phyloP scores from a whole-genome alignment of 1,140 invertebrate species.

The Tachypleus tridentatus region DNA sequence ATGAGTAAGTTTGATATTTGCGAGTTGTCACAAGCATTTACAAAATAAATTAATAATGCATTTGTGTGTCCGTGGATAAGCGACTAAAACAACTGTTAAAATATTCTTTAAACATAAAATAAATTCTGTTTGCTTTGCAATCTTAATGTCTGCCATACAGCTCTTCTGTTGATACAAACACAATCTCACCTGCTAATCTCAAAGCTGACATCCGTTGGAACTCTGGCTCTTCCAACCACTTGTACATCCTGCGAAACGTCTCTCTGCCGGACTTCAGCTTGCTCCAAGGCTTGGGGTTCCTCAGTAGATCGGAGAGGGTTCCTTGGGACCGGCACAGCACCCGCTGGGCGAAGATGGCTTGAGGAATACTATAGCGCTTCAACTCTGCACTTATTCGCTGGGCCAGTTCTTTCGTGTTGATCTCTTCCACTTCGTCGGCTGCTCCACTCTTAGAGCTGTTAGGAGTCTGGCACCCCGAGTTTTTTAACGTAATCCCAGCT shows the following conservation, averaged over 20 bases:
- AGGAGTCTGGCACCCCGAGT: background rate
- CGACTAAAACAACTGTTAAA: too few species aligned
- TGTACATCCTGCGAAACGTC: conserved; percentile 98
- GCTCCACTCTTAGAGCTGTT: conserved; percentile 16
- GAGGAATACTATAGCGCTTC: conserved; percentile 97
- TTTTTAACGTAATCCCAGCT: background rate
- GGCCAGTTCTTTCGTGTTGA: conserved; percentile 98
- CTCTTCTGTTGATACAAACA: too few species aligned
- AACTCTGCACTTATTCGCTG: conserved; percentile 96
- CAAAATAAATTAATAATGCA: too few species aligned
- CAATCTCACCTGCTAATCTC: conserved; percentile 81
- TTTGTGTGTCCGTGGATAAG: too few species aligned
- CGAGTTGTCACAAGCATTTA: too few species aligned
- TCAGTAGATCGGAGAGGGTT: conserved; percentile 87
- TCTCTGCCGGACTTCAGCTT: conserved; percentile 98
- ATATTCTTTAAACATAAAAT: too few species aligned
- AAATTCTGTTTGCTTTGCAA: too few species aligned
- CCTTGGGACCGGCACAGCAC: conserved; percentile 96
- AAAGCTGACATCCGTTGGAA: conserved; percentile 99
- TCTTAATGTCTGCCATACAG: too few species aligned
- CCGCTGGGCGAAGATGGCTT: conserved; percentile 97
- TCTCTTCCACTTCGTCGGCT: conserved; percentile 72
- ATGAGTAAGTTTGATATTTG: too few species aligned
- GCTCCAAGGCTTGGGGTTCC: conserved; percentile 99
- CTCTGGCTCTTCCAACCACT: conserved; percentile 99